These are phyloP conservation scores for Eudasyphora cyanicolor DNA, from an alignment of 2,888 invertebrate species.

Conservation along the genomic window DNA sequence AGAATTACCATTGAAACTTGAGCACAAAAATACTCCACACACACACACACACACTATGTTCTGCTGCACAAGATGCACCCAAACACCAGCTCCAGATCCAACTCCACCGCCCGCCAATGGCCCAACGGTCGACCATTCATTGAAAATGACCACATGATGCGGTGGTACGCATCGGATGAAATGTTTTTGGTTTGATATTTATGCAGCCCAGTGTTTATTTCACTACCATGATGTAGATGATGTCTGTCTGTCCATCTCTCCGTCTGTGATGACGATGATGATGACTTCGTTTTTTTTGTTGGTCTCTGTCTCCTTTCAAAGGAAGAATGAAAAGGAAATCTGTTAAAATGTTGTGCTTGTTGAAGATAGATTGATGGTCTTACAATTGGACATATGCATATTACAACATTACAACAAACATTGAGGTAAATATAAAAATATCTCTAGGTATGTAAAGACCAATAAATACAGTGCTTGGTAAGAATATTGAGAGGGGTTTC, in stretches of 20 bases:
- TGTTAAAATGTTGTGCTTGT: slow-evolving; percentile 61
- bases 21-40: slow-evolving; percentile 47
- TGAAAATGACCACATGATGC: slow-evolving; percentile 25
- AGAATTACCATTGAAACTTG: slow-evolving; percentile 59
- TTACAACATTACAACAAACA: slow-evolving; percentile 48
- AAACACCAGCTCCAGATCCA: slow-evolving; percentile 30
- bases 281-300: slow-evolving; percentile 10
- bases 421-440: neutral
- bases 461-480: neutral
- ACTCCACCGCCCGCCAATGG: slow-evolving; percentile 36
- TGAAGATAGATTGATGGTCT: slow-evolving; percentile 65
- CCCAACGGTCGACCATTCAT: neutral
- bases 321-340: slow-evolving; percentile 64
- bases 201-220: slow-evolving; percentile 33
- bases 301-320: slow-evolving; percentile 37
- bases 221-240: neutral
- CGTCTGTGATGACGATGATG: neutral
- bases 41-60: neutral
- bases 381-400: slow-evolving; percentile 66
- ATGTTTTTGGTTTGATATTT: slow-evolving; percentile 47
- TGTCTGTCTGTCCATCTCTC: neutral
- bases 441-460: neutral
- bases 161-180: slow-evolving; percentile 55
- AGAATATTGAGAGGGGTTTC: neutral
- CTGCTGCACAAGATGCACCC: slow-evolving; percentile 29